These are phyloP conservation scores for Meloidogyne chitwoodi DNA, from an alignment of 1,140 invertebrate species.

Conservation along the genomic window DNA sequence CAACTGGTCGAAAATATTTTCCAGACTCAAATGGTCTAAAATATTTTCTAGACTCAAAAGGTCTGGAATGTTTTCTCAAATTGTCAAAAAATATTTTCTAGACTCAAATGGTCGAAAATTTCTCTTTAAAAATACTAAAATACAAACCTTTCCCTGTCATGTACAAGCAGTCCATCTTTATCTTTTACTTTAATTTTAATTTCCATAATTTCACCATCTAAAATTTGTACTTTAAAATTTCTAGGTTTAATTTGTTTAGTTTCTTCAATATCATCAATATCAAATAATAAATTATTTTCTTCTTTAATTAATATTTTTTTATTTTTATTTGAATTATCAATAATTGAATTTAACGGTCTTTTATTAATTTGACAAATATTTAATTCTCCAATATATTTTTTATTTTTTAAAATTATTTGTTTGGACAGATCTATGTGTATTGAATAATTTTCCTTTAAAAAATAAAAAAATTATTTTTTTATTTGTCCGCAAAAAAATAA, in stretches of 20 bases:
- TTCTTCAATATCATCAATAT: conserved; percentile 13
- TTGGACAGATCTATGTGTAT: not conserved
- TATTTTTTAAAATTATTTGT: conserved; percentile 25
- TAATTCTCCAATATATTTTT: conserved; percentile 26
- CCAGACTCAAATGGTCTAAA: too few species aligned
- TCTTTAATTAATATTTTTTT: not conserved
- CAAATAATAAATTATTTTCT: not conserved
- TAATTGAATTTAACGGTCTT: not conserved
- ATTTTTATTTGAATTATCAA: not conserved
- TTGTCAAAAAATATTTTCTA: not conserved
- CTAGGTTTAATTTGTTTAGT: conserved; percentile 4
- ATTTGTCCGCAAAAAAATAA: too few species aligned
- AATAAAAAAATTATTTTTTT: not conserved
- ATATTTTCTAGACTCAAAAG: too few species aligned
- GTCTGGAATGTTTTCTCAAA: too few species aligned
- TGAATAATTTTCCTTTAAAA: not conserved
- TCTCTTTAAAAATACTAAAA: not conserved
- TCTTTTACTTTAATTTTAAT: conserved; percentile 13
- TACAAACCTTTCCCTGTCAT: conserved; percentile 13
- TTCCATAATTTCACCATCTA: conserved; percentile 18
- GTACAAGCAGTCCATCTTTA: conserved; percentile 11
- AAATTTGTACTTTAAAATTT: conserved; percentile 27
- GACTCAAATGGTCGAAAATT: not conserved
- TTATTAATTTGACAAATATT: conserved; percentile 15
- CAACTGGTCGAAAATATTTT: too few species aligned